Base-by-base conservation (phyloP, 2,888 invertebrate genomes). In the Meiosimyza decipiens region DNA sequence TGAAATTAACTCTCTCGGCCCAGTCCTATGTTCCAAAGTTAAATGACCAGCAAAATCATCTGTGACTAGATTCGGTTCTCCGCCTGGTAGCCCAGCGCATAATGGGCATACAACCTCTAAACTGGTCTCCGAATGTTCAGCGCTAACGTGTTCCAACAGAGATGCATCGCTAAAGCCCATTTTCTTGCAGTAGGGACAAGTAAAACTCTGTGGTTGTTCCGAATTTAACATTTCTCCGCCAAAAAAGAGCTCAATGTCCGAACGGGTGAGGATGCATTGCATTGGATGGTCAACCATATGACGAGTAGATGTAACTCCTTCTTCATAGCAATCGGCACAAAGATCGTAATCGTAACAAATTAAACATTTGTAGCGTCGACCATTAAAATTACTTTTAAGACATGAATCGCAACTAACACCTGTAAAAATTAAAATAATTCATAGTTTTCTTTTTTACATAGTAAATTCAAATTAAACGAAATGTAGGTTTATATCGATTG, bases 381-480 rank as follows among this genome's bases (percentile, higher is more conserved):
- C 98, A 88, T 95, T 92, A 88, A 99, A 99, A 89, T 98, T 98
- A 87, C 95, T 95, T 90, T 96, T 97, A 89, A 97, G 91, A 92
- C 99, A 99, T 86, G 97, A 96, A 93, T 99, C 99, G 92, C 99
- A 99, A 91, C 98, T 98, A 87, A 99, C 98, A 90, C 98, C 99
- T 97, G 88, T 78, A 75, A 76, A 59, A 62, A 51, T 11, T 7
- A 11, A 54, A 40, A 40, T 40, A 40, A 40, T 7, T 40, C 9
- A 7, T 40, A 9, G 40, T 9, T 40, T 40, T 9, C 9, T 40
- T 40, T 40, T 6, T 40, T 28, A 28, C 3, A 28, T 28, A 28
- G 28, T 28, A 28, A 28, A 28, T 28, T 28, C 28, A 28, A 28
- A 28, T 28, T 28, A 28, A 28, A 28, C 28, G 28, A 28, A 28